Evolutionary conservation across 2,113 vertebrate genomes (phyloP).

Genomic region (Aspiorhynchus laticeps): DNA sequence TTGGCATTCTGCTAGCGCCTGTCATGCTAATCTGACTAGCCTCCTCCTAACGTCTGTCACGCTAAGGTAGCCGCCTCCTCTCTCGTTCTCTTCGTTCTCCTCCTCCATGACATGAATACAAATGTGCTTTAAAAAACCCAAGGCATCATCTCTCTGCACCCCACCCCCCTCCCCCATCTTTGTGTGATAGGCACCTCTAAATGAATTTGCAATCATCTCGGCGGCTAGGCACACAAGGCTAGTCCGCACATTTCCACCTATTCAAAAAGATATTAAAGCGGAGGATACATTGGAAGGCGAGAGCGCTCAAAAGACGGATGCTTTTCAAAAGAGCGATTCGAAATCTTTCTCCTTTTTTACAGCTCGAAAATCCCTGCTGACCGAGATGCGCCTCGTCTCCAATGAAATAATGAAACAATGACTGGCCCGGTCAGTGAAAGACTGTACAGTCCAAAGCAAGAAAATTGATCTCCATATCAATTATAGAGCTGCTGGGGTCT

Average conservation of each 20-base stretch:
- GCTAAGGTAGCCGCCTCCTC: constrained; percentile 38
- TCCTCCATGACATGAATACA: constrained; percentile 63
- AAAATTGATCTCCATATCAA: constrained; percentile 52
- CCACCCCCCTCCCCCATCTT: constrained; percentile 31
- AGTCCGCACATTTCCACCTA: constrained; percentile 24
- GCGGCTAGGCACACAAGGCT: constrained; percentile 36
- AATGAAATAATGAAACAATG: constrained; percentile 58
- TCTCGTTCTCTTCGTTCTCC: constrained; percentile 36
- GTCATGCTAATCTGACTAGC: constrained; percentile 34
- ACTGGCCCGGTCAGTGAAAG: constrained; percentile 14
- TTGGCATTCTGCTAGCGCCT: constrained; percentile 38
- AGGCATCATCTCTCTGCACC: constrained; percentile 48
- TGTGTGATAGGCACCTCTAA: constrained; percentile 60
- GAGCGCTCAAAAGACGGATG: constrained; percentile 29
- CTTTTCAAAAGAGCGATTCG: constrained; percentile 32
- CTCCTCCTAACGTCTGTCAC: constrained; percentile 28
- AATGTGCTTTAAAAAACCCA: constrained; percentile 61
- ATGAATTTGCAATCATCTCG: constrained; percentile 59
- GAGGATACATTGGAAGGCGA: constrained; percentile 39
- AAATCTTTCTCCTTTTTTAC: constrained; percentile 13
- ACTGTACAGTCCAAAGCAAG: constrained; percentile 17
- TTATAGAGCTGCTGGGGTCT: constrained; percentile 42
- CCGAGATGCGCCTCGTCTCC: constrained; percentile 33
- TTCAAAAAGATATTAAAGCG: constrained; percentile 54
- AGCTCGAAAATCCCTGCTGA: constrained; percentile 42